A percentile compares a stretch with the other conserved stretches of the same genome.
Evolutionary conservation across 2,888 invertebrate genomes (phyloP).

Genomic region (Epistrophe grossulariae): DNA sequence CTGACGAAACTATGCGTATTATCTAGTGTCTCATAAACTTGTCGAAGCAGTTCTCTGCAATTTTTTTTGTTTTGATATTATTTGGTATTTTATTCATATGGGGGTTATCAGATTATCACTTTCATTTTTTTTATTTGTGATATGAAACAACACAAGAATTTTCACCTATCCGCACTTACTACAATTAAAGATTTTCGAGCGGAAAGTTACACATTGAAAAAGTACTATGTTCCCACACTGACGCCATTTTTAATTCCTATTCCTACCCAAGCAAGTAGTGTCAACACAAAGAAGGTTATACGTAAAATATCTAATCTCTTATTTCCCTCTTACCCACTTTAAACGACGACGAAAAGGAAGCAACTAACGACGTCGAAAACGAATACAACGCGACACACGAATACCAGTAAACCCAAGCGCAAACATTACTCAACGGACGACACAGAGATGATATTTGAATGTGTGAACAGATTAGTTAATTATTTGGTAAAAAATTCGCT

Average conservation of each 20-base stretch:
- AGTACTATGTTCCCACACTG: slow-evolving; percentile 75
- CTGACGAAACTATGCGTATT: slow-evolving; percentile 69
- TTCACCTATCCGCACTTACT: slow-evolving; percentile 66
- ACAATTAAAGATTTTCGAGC: slow-evolving; percentile 76
- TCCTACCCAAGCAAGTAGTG: slow-evolving; percentile 62
- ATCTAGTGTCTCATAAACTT: slow-evolving; percentile 52
- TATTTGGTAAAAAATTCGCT: neutral
- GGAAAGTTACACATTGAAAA: slow-evolving; percentile 75
- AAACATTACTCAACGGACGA: slow-evolving; percentile 66
- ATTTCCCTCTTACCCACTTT: slow-evolving; percentile 75
- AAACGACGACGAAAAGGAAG: slow-evolving; percentile 73
- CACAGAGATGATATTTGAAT: slow-evolving; percentile 73
- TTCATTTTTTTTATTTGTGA: slow-evolving; percentile 73
- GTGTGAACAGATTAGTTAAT: slow-evolving; percentile 49
- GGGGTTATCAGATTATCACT: slow-evolving; percentile 58
- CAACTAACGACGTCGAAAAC: slow-evolving; percentile 67
- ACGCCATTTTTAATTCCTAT: slow-evolving; percentile 75
- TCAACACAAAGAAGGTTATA: slow-evolving; percentile 75
- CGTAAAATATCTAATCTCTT: slow-evolving; percentile 69
- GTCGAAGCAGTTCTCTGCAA: slow-evolving; percentile 37
- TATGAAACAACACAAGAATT: slow-evolving; percentile 65
- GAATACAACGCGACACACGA: slow-evolving; percentile 75
- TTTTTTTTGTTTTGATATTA: slow-evolving; percentile 72
- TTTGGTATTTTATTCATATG: slow-evolving; percentile 46
- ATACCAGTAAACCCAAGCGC: slow-evolving; percentile 71